Evolutionary conservation across 2,797 vertebrate genomes (phyloP).

Genomic region (Aulostomus chinensis): DNA sequence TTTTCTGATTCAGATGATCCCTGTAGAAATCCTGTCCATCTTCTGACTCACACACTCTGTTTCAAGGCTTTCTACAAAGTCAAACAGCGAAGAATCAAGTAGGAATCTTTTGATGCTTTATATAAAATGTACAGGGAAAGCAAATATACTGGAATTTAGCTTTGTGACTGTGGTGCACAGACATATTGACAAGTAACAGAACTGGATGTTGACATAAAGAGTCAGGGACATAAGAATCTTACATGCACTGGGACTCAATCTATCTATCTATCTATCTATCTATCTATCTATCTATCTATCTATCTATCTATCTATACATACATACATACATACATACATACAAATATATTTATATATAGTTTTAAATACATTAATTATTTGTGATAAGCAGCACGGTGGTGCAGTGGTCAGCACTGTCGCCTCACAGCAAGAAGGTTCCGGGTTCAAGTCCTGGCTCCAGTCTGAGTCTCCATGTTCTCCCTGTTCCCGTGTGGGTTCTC

Average conservation of each 20-base stretch:
- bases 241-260: background rate
- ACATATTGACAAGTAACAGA: background rate
- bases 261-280: no score
- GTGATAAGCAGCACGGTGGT: no score
- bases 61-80: background rate
- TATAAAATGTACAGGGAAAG: background rate
- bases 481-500: no score
- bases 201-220: background rate
- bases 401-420: no score
- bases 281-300: no score
- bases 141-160: background rate
- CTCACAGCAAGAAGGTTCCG: no score
- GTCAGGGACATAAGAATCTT: background rate
- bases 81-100: constrained; percentile 2
- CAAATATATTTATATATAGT: no score
- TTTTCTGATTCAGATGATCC: constrained; percentile 45
- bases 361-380: no score
- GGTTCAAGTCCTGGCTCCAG: no score
- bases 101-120: background rate
- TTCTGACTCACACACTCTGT: constrained; percentile 9
- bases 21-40: constrained; percentile 33
- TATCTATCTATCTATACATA: no score
- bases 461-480: no score
- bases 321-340: no score
- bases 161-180: background rate